Evolutionary conservation across 1,140 invertebrate species (phyloP), one percentile per base, ranked within the genome.

Genomic region (Trachelipus rathkii): DNA sequence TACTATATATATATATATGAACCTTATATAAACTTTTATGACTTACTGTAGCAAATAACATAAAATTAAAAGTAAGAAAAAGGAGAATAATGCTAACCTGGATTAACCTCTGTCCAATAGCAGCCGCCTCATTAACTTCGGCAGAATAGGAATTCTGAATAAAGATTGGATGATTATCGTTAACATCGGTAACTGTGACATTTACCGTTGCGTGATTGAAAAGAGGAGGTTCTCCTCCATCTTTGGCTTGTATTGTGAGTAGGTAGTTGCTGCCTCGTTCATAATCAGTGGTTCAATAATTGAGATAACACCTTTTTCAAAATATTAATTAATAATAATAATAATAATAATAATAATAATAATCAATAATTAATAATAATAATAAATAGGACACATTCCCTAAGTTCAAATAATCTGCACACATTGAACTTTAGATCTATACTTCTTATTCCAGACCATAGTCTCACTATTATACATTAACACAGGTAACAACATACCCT

Each of bases 101-200:
- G 5, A 85, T 73, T 11, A 95, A 89, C 82, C 89, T 89, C 78
- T 91, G 88, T 60, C 90, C 91, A 19, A 90, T 83, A 77, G 87
- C 84, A 0, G 91, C 88, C 85, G 96, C 92, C 86, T 97, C 95
- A 53, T 89, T 87, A 1, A 96, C 89, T 60, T 90, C 87, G 6
- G 92, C 89, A 68, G 89, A 90, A 83, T 96, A 97, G 0, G 91
- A 88, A 46, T 89, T 87, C 84, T 95, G 93, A 69, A 87, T 88
- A 84, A 97, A 97, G 53, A 89, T 87, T 3, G 95, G 95, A 10
- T 89, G 87, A 84, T 97, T 96, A 83, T 97, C 95, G 84, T 97
- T 97, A 80, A 91, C 90, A 85, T 97, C 95, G 9, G 88, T 87
- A 4, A 97, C 88, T 0, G 92, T 90, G 69, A 98, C 92, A 83